phyloP scores from a whole-genome alignment of 1,140 invertebrate species.

The Drosophila lacteicornis region DNA sequence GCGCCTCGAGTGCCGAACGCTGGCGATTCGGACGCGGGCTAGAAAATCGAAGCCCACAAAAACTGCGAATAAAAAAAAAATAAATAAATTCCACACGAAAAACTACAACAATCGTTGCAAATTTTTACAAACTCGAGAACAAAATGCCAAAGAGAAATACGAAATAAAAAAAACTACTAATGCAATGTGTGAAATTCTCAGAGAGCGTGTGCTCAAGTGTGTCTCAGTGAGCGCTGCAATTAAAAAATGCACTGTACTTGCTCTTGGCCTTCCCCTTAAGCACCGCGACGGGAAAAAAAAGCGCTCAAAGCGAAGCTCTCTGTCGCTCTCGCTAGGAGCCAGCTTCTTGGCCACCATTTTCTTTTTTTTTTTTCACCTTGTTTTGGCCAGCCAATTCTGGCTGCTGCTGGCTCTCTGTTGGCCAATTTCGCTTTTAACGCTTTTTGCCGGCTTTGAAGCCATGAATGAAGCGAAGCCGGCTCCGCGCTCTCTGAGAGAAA shows the following conservation, averaged over 20 bases:
- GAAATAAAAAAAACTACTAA: slow-evolving; percentile 31
- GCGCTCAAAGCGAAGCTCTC: slow-evolving; percentile 35
- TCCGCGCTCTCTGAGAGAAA: slow-evolving; percentile 15
- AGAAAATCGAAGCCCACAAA: slow-evolving; percentile 59
- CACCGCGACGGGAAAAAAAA: slow-evolving; percentile 17
- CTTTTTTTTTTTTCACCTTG: slow-evolving; percentile 53
- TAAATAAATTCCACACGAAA: slow-evolving; percentile 6
- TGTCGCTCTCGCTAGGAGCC: slow-evolving; percentile 24
- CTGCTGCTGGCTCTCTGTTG: slow-evolving; percentile 48
- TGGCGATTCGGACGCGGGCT: slow-evolving; percentile 61
- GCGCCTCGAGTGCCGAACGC: slow-evolving; percentile 73
- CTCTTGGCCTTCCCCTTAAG: slow-evolving; percentile 47
- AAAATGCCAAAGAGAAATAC: slow-evolving; percentile 52
- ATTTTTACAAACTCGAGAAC: slow-evolving; percentile 73
- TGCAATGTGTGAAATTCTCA: slow-evolving; percentile 55
- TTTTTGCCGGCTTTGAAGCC: slow-evolving; percentile 73
- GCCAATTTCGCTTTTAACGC: slow-evolving; percentile 82
- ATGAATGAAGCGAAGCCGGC: slow-evolving; percentile 80
- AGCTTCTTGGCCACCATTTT: slow-evolving; percentile 73
- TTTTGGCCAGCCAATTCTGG: slow-evolving; percentile 9
- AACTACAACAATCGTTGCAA: slow-evolving; percentile 33
- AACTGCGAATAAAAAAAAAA: slow-evolving; percentile 21
- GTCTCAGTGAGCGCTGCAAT: slow-evolving; percentile 58
- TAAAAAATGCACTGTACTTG: slow-evolving; percentile 72
- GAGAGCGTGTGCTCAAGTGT: slow-evolving; percentile 40